These are phyloP conservation scores for Drosophila leonis DNA, from an alignment of 2,888 invertebrate genomes.

Conservation along the genomic window DNA sequence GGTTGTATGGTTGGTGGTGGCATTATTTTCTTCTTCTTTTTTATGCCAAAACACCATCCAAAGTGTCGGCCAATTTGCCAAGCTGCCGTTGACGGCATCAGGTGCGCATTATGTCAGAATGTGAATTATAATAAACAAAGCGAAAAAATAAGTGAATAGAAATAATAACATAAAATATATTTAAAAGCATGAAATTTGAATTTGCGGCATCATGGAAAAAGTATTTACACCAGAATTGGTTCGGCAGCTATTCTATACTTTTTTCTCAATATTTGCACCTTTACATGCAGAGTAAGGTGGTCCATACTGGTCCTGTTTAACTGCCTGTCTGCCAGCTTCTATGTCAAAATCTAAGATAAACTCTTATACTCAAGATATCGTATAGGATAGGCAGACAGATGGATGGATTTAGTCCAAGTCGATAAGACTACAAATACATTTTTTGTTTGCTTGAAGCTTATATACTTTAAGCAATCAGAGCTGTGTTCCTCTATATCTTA, in stretches of 20 bases:
- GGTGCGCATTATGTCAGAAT: constrained; percentile 74
- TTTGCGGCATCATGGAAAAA: constrained; percentile 24
- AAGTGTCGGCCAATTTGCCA: constrained; percentile 67
- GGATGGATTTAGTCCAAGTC: not conserved
- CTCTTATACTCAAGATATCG: not conserved
- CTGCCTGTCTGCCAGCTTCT: no score
- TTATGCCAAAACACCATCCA: constrained; percentile 30
- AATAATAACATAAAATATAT: constrained; percentile 45
- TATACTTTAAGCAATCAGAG: not conserved
- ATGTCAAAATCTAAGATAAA: not conserved
- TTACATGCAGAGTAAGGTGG: no score
- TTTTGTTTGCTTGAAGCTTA: not conserved
- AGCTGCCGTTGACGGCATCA: constrained; percentile 60
- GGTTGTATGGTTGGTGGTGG: not conserved
- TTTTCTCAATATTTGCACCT: not conserved
- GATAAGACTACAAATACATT: no score
- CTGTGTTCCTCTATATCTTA: not conserved
- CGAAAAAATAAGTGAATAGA: constrained; percentile 25
- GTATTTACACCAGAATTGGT: constrained; percentile 26
- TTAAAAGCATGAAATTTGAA: constrained; percentile 48
- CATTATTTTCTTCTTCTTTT: not conserved
- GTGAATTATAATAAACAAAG: constrained; percentile 63
- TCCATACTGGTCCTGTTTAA: no score
- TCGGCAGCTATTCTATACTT: not conserved
- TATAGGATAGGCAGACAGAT: not conserved